phyloP scores from a whole-genome alignment of 2,888 invertebrate genomes.

The Ophioninae sp. region DNA sequence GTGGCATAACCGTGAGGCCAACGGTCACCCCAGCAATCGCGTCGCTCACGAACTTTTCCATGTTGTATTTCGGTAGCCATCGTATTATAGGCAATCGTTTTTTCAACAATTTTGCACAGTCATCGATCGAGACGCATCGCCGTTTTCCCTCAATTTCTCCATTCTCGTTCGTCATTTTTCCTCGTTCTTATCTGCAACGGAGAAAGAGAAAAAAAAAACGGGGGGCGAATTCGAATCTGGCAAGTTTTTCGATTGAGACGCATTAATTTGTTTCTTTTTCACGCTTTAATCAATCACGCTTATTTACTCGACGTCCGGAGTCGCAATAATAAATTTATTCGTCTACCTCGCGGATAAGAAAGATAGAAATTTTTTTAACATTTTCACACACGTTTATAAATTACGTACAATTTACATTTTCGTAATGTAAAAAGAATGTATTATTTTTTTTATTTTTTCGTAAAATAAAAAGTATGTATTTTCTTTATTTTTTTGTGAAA shows the following conservation, averaged over 20 bases:
- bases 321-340: no score
- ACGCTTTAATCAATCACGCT: background rate
- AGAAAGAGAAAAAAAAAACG: background rate
- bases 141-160: slow-evolving; percentile 16
- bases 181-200: background rate
- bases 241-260: background rate
- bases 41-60: slow-evolving; percentile 90
- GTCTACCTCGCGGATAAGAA: no score
- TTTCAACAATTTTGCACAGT: slow-evolving; percentile 67
- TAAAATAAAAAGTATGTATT: no score
- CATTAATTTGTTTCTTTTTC: background rate
- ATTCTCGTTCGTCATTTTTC: slow-evolving; percentile 22
- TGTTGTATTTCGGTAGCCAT: slow-evolving; percentile 90
- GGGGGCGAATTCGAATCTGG: background rate
- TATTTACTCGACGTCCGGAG: background rate
- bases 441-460: no score
- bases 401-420: no score
- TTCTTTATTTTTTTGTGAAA: no score
- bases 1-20: slow-evolving; percentile 95
- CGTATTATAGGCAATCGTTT: slow-evolving; percentile 86
- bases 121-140: slow-evolving; percentile 1
- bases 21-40: slow-evolving; percentile 96
- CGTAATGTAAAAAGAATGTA: no score
- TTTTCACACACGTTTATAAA: no score
- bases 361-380: no score